Percentiles rank a stretch among this genome's conserved stretches.
Evolutionary conservation across 2,113 vertebrate species (phyloP).

Genomic region (Myiozetetes cayanensis): DNA sequence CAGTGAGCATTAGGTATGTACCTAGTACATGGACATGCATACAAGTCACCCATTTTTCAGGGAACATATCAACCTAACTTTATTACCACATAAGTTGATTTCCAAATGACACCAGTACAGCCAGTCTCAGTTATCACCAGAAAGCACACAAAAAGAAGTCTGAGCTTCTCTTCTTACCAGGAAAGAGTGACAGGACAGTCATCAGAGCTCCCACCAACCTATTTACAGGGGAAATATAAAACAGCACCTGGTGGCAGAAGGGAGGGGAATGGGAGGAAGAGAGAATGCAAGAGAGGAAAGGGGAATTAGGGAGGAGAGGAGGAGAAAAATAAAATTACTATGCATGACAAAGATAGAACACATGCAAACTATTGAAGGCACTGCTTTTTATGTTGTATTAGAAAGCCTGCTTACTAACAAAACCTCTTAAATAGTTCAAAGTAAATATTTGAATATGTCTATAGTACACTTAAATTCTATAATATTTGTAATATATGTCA

Average conservation of each 20-base stretch:
- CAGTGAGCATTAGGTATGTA: neutral
- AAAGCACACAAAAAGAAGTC: neutral
- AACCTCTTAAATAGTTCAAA: neutral
- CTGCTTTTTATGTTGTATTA: neutral
- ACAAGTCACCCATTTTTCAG: neutral
- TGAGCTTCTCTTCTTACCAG: slow-evolving; percentile 79
- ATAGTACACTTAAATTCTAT: neutral
- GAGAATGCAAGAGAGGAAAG: neutral
- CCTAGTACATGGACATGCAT: neutral
- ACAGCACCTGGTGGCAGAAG: slow-evolving; percentile 77
- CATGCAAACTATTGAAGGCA: neutral
- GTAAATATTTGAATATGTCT: neutral
- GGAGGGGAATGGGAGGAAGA: neutral
- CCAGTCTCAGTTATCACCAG: neutral
- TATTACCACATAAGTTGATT: neutral
- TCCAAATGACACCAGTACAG: neutral
- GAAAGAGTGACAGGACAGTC: slow-evolving; percentile 94
- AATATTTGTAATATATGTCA: neutral
- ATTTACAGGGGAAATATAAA: slow-evolving; percentile 94
- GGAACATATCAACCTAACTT: neutral
- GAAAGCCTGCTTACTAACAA: neutral
- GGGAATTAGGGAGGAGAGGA: neutral
- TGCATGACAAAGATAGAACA: neutral
- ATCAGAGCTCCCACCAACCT: slow-evolving; percentile 91
- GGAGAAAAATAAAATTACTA: neutral